These are phyloP conservation scores for Chiloscyllium plagiosum DNA, from an alignment of 2,113 vertebrate species.

Conservation along the genomic window DNA sequence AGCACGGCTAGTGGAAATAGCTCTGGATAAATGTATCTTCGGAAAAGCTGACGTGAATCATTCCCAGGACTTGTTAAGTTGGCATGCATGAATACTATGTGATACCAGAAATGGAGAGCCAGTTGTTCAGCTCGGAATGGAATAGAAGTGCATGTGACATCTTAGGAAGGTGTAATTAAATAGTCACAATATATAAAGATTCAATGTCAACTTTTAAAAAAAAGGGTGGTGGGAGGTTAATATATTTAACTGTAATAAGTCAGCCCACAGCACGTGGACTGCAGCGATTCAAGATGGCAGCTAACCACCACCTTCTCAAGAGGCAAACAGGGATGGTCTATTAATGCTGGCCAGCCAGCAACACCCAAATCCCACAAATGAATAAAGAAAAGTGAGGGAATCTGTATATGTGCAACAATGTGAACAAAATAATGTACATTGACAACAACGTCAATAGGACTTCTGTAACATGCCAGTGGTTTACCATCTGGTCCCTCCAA, in stretches of 20 bases:
- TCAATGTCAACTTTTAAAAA: neutral
- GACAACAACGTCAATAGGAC: neutral
- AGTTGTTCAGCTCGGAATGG: neutral
- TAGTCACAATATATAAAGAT: neutral
- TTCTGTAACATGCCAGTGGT: neutral
- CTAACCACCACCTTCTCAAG: too few relatives aligned
- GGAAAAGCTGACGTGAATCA: neutral
- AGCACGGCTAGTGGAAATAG: neutral
- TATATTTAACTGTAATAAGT: neutral
- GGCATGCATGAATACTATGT: neutral
- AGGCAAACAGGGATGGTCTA: too few relatives aligned
- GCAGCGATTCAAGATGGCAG: too few relatives aligned
- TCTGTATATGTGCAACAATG: neutral
- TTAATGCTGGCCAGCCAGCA: too few relatives aligned
- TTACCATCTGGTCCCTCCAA: neutral
- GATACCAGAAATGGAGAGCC: neutral
- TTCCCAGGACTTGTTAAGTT: neutral
- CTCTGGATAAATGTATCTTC: neutral
- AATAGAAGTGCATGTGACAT: neutral
- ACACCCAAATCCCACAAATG: too few relatives aligned
- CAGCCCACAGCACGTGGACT: too few relatives aligned
- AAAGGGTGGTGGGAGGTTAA: neutral
- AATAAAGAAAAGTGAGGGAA: neutral
- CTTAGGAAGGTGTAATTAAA: neutral
- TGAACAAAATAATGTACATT: neutral